Base-by-base conservation (phyloP, 1,140 invertebrate genomes). In the Saccostrea echinata region DNA sequence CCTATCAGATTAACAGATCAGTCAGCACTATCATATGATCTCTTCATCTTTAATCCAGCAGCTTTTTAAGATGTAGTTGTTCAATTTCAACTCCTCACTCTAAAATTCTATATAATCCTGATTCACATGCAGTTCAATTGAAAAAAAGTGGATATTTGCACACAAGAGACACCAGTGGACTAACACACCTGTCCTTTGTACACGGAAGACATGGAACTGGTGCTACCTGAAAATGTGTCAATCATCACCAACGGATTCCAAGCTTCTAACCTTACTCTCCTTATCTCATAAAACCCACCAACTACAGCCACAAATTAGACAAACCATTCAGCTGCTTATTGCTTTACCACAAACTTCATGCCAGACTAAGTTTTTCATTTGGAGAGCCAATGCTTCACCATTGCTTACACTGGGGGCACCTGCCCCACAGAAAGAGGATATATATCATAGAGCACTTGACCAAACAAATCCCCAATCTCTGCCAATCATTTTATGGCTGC, bases 311-410 rank as follows among this genome's bases (percentile, higher is more conserved):
- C 68, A 76, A 76, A 76, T 76, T 76, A 76, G 68, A 76, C 68
- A 76, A 76, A 76, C 68, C 68, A 76, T 76, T 33, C 68, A 76
- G 68, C 68, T 76, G 68, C 68, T 76, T 76, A 76, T 76, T 76
- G 68, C 68, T 76, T 76, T 30, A 30, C 11, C 68, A 30, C 68
- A 76, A 30, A 33, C 68, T 76, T 76, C 68, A 76, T 76, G 68
- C 68, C 27, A 76, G 68, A 76, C 68, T 76, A 76, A 76, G 68
- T 76, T 76, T 76, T 76, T 76, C 68, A 76, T 76, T 76, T 27
- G 68, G 68, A 76, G 27, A 76, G 68, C 68, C 68, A 16, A 76
- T 76, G 68, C 68, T 76, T 76, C 27, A 76, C 27, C 68, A 30
- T 16, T 76, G 68, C 68, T 76, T 76, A 76, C 68, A 76, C 30